These are phyloP conservation scores for Trogon melanurus DNA, from an alignment of 2,113 vertebrate species.

Conservation along the genomic window DNA sequence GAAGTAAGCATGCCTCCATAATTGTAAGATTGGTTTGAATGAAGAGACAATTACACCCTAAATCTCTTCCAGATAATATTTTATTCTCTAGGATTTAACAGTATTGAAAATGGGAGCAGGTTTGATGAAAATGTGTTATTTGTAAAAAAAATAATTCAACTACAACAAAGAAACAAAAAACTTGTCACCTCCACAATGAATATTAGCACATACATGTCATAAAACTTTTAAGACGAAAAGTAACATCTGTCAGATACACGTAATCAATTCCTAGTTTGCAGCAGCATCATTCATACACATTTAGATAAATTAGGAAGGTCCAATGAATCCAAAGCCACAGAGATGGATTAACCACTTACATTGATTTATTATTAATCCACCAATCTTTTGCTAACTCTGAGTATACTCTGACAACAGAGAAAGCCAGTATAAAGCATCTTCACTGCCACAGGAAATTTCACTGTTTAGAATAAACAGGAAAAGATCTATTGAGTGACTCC, in stretches of 20 bases:
- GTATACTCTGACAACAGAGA: neutral
- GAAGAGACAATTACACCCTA: neutral
- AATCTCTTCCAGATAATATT: neutral
- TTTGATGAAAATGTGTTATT: neutral
- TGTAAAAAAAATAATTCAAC: fast-evolving
- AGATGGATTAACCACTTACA: neutral
- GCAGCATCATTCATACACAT: neutral
- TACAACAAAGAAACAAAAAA: neutral
- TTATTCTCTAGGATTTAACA: neutral
- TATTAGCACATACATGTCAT: neutral
- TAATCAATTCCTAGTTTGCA: neutral
- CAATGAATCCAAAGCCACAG: neutral
- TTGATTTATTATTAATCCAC: neutral
- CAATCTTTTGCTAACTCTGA: neutral
- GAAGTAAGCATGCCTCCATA: neutral
- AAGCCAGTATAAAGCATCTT: neutral
- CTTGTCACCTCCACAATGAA: fast-evolving
- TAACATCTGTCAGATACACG: fast-evolving
- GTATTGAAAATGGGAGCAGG: neutral
- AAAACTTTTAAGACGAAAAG: neutral
- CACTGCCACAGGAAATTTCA: neutral
- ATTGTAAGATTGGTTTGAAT: neutral
- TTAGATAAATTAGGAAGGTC: neutral
- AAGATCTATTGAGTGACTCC: neutral
- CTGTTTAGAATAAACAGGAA: slow-evolving; percentile 4